Conservation (phyloP, 2,888 invertebrate species). For the Pheosia tremula region DNA sequence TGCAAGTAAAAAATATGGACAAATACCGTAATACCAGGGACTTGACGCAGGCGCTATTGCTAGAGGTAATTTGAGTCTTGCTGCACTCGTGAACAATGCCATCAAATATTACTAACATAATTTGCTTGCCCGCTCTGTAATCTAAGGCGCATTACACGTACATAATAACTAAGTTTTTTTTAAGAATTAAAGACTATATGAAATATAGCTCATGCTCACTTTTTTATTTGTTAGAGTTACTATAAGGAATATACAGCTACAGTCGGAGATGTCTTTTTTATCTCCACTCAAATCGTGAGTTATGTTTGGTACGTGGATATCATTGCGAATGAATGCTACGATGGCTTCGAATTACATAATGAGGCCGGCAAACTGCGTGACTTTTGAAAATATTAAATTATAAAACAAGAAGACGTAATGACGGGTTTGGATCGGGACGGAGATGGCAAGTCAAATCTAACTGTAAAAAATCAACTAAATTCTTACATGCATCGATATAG, state of each 20-base stretch:
- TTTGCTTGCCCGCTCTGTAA: slow-evolving; percentile 68
- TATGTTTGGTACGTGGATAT: slow-evolving; percentile 44
- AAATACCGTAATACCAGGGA: slow-evolving; percentile 17
- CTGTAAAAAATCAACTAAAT: slow-evolving; percentile 69
- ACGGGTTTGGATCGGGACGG: slow-evolving; percentile 55
- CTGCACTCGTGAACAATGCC: slow-evolving; percentile 62
- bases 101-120: slow-evolving; percentile 68
- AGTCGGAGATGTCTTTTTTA: slow-evolving; percentile 39
- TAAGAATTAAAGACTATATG: slow-evolving; percentile 54
- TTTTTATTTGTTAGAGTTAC: slow-evolving; percentile 45
- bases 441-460: slow-evolving; percentile 58
- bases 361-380: slow-evolving; percentile 49
- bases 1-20: slow-evolving; percentile 44
- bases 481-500: slow-evolving; percentile 72
- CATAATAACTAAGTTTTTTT: slow-evolving; percentile 61
- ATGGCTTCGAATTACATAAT: slow-evolving; percentile 43
- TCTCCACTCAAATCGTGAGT: slow-evolving; percentile 32
- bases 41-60: slow-evolving; percentile 15
- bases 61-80: slow-evolving; percentile 50
- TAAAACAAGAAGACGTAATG: slow-evolving; percentile 56
- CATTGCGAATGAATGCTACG: slow-evolving; percentile 40
- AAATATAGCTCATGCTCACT: slow-evolving; percentile 38
- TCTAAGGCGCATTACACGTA: slow-evolving; percentile 69
- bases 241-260: slow-evolving; percentile 38
- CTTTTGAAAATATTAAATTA: slow-evolving; percentile 53